Evolutionary conservation across 2,797 vertebrate genomes (phyloP).

Genomic region (Sebastes itinus): DNA sequence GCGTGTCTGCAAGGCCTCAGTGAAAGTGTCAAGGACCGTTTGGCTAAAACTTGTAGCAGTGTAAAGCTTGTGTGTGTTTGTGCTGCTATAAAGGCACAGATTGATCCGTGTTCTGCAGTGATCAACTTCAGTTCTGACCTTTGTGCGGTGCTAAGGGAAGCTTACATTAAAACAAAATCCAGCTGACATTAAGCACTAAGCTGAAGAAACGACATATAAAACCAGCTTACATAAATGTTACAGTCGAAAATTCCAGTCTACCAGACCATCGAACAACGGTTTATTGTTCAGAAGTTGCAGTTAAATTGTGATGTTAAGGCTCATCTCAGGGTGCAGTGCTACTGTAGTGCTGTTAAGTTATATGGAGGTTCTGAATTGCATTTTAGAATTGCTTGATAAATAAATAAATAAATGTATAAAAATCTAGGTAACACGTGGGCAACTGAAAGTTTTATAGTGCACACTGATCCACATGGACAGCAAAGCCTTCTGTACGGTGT

Average conservation of each 20-base stretch:
- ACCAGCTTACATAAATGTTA: neutral
- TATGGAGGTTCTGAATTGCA: neutral
- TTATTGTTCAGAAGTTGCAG: neutral
- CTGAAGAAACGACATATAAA: neutral
- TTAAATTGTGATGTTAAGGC: neutral
- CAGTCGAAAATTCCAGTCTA: neutral
- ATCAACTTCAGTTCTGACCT: neutral
- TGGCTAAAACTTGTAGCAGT: neutral
- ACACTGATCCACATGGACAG: neutral
- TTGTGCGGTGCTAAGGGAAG: too few relatives aligned
- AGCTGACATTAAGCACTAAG: neutral
- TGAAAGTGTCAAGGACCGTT: neutral
- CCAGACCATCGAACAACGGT: too few relatives aligned
- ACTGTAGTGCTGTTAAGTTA: neutral
- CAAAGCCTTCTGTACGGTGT: neutral
- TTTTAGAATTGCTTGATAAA: neutral
- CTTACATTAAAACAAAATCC: neutral
- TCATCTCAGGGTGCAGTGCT: neutral
- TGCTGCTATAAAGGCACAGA: neutral
- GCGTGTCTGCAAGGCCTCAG: neutral
- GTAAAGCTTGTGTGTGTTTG: neutral
- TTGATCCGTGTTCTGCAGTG: neutral
- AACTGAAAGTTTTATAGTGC: neutral
- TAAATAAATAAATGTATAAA: neutral
- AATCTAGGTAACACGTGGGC: neutral